Percentiles rank a stretch among this genome's conserved stretches.
Evolutionary conservation across 2,888 invertebrate genomes (phyloP).

Genomic region (Alloscopus bannaensis): DNA sequence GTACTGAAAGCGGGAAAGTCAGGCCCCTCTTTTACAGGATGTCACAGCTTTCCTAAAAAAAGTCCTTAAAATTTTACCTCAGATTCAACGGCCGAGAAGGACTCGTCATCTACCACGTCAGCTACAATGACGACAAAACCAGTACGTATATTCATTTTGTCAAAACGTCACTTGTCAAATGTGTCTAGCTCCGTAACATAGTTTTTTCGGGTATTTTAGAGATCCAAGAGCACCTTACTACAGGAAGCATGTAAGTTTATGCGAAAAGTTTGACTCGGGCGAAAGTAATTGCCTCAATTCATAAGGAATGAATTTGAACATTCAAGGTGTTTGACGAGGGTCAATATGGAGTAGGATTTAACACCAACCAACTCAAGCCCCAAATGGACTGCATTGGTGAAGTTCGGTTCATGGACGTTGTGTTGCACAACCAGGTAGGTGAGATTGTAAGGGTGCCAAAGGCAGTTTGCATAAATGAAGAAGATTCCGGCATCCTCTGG

Average conservation of each 20-base stretch:
- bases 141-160: too few species aligned
- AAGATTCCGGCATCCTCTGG: constrained; percentile 63
- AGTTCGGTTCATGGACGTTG: constrained; percentile 36
- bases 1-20: too few species aligned
- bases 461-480: constrained; percentile 45
- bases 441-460: neutral
- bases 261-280: neutral
- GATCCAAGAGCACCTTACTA: constrained; percentile 46
- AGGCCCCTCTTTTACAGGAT: constrained; percentile 48
- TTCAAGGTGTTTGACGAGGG: constrained; percentile 58
- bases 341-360: constrained; percentile 57
- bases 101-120: constrained; percentile 44
- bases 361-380: neutral
- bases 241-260: constrained; percentile 39
- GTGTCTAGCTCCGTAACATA: neutral
- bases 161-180: neutral
- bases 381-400: constrained; percentile 48
- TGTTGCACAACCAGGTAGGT: constrained; percentile 41
- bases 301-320: too few species aligned
- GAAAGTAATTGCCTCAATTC: too few species aligned
- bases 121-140: constrained; percentile 57
- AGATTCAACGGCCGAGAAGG: constrained; percentile 62
- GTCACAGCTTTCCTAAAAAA: too few species aligned
- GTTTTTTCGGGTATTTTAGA: constrained; percentile 16
- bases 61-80: too few species aligned